phyloP scores from a whole-genome alignment of 2,888 invertebrate genomes.

The Drosophila niveifrons region DNA sequence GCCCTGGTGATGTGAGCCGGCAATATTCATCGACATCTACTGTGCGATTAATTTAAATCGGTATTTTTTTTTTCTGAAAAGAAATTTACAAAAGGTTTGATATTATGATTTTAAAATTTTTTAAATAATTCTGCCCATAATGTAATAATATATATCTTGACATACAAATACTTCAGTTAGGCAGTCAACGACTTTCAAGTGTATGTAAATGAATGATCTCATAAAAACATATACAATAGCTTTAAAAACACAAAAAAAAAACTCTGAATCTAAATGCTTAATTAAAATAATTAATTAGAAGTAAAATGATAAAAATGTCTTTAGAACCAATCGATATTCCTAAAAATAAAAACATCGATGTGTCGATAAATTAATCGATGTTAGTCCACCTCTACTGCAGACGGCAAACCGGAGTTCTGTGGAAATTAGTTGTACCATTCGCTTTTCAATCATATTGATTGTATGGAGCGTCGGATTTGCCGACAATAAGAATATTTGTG shows the following conservation, averaged over 20 bases:
- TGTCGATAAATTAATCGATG: conserved; percentile 21
- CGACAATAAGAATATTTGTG: conserved; percentile 1
- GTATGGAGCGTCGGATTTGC: conserved; percentile 1
- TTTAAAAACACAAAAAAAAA: too few relatives aligned
- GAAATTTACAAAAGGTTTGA: too few relatives aligned
- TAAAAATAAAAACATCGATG: not conserved
- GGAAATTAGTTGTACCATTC: not conserved
- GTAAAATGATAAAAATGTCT: too few relatives aligned
- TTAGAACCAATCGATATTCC: not conserved
- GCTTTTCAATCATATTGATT: not conserved
- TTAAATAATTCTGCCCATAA: too few relatives aligned
- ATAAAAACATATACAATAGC: too few relatives aligned
- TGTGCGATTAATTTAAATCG: not conserved
- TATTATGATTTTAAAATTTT: too few relatives aligned
- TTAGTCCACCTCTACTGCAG: conserved; percentile 14
- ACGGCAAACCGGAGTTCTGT: not conserved
- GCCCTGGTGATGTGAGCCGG: conserved; percentile 35
- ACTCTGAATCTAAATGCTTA: too few relatives aligned
- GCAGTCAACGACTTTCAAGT: too few relatives aligned
- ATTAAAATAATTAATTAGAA: too few relatives aligned
- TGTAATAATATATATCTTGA: too few relatives aligned
- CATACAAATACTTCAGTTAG: too few relatives aligned
- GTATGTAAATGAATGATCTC: too few relatives aligned
- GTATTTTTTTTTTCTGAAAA: not conserved
- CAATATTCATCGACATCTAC: not conserved